Evolutionary conservation across 1,140 invertebrate species (phyloP), one percentile per base, ranked within the genome.

Genomic region (Cyclargus thomasi): DNA sequence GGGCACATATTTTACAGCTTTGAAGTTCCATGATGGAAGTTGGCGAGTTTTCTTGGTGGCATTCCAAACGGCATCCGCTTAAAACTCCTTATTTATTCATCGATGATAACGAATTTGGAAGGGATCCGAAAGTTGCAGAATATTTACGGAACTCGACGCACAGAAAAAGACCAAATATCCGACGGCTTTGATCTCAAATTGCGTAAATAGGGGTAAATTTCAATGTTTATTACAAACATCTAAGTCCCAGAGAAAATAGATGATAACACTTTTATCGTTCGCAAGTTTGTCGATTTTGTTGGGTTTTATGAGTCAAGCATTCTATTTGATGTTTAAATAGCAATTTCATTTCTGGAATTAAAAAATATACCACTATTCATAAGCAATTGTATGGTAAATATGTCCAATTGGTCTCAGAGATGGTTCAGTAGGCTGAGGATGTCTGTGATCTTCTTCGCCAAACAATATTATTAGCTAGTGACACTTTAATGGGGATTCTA

Each of bases 41-140:
- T 59, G 18, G 55, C 55, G 18, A 18, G 17, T 59, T 59, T 59
- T 59, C 55, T 59, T 59, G 55, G 55, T 59, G 55, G 20, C 55
- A 20, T 59, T 59, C 17, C 18, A 59, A 59, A 59, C 18, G 17
- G 10, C 18, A 59, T 20, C 21, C 55, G 55, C 21, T 59, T 59
- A 59, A 59, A 59, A 59, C 17, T 59, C 55, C 10, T 59, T 59
- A 21, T 59, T 59, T 59, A 59, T 20, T 59, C 18, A 20, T 20
- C 18, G 10, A 6, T 20, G 55, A 59, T 59, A 59, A 59, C 18
- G 55, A 59, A 59, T 59, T 59, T 59, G 18, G 55, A 59, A 20
- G 55, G 55, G 55, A 20, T 20, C 21, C 18, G 55, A 18, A 21
- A 59, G 18, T 59, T 59, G 55, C 55, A 20, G 10, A 20, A 59